These are phyloP conservation scores for Ips nitidus DNA, from an alignment of 1,140 invertebrate species.

Conservation along the genomic window DNA sequence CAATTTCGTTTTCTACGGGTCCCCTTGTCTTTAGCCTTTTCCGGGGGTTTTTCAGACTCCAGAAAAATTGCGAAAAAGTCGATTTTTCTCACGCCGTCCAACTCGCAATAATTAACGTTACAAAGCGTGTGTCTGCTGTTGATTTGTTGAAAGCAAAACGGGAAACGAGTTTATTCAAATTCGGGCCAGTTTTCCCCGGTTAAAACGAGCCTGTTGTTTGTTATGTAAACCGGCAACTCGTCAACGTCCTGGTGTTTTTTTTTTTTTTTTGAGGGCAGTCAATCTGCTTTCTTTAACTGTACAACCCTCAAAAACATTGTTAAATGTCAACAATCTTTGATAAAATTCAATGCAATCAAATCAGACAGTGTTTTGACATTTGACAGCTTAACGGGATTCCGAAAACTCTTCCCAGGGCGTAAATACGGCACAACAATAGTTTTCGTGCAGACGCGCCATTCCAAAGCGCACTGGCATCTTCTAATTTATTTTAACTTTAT, in stretches of 20 bases:
- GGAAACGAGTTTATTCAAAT: conserved; percentile 29
- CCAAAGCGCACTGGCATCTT: conserved; percentile 12
- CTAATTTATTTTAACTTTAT: conserved; percentile 36
- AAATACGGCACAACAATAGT: conserved; percentile 10
- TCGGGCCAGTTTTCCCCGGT: conserved; percentile 18
- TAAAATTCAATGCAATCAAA: neutral
- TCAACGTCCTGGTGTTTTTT: neutral
- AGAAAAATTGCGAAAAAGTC: no score
- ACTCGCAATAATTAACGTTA: neutral
- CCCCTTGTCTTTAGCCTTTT: conserved; percentile 25
- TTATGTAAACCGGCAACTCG: conserved; percentile 2
- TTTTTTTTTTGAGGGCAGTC: neutral
- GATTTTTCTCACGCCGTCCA: neutral
- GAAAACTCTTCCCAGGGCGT: neutral
- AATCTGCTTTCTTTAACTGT: no score
- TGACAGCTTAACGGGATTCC: neutral
- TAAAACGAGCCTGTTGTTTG: conserved; percentile 23
- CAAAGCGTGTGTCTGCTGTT: conserved; percentile 7
- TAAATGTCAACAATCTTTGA: neutral
- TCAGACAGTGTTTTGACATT: neutral
- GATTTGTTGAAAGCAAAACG: conserved; percentile 28
- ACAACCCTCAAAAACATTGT: no score
- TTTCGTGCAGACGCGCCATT: conserved; percentile 25
- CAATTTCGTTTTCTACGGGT: conserved; percentile 28
- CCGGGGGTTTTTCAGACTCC: conserved; percentile 18